Evolutionary conservation across 2,113 vertebrate genomes (phyloP).

Genomic region (Alaudala cheleensis): DNA sequence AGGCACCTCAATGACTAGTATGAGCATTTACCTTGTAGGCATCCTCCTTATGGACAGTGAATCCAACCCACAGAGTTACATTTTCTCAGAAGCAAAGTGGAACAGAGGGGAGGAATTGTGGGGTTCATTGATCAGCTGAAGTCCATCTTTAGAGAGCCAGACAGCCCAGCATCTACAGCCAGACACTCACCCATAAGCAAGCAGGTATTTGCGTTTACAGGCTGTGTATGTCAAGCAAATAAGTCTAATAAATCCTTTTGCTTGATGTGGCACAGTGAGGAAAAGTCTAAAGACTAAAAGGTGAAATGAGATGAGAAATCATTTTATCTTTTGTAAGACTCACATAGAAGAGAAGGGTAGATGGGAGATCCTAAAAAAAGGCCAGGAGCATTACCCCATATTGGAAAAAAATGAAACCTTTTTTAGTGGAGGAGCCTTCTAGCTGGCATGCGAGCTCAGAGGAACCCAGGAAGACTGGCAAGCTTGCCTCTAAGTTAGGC

Average conservation of each 20-base stretch:
- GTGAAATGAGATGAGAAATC: background rate
- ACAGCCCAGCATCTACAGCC: background rate
- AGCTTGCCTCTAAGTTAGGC: background rate
- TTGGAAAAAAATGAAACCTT: background rate
- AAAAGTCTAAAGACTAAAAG: background rate
- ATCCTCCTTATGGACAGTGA: background rate
- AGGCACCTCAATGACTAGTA: background rate
- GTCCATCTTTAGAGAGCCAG: background rate
- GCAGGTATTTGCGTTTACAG: background rate
- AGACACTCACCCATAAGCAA: background rate
- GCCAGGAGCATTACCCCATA: background rate
- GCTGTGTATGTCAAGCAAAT: background rate
- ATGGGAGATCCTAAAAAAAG: background rate
- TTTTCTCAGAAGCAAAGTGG: background rate
- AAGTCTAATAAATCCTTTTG: background rate
- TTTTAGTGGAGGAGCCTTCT: background rate
- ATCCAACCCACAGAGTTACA: accelerated
- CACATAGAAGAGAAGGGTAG: background rate
- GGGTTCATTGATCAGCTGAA: background rate
- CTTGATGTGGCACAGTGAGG: background rate
- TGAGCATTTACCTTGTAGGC: background rate
- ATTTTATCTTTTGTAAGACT: background rate
- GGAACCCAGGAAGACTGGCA: background rate
- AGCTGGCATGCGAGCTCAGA: background rate
- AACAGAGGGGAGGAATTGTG: background rate